Percentiles rank a stretch among this genome's conserved stretches.
Conservation (phyloP, 2,113 vertebrate species). For the Macheiramphus alcinus region DNA sequence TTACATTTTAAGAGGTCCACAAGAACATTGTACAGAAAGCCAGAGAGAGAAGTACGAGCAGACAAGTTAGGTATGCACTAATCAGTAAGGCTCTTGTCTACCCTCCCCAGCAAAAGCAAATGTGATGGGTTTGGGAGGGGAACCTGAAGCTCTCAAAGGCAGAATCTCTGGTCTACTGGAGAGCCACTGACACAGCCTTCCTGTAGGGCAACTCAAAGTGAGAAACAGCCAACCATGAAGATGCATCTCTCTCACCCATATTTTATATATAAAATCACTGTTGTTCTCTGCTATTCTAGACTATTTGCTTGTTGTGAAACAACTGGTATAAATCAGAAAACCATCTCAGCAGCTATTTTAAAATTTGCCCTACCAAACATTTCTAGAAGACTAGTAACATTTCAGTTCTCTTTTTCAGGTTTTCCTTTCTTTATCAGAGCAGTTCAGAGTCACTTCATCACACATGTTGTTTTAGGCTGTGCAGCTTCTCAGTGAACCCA, state of each 20-base stretch:
- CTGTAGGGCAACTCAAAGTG: not conserved
- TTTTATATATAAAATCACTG: not conserved
- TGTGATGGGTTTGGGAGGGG: not conserved
- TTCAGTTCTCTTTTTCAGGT: not conserved
- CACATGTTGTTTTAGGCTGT: not conserved
- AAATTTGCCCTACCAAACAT: not conserved
- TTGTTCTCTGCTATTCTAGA: not conserved
- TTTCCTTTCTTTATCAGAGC: not conserved
- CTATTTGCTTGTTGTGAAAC: not conserved
- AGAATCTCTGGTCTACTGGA: not conserved
- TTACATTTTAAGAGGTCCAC: not conserved
- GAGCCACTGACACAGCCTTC: not conserved
- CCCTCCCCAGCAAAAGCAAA: not conserved
- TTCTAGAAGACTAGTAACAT: not conserved
- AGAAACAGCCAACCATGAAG: not conserved
- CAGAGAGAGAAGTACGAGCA: not conserved
- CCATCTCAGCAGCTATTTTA: not conserved
- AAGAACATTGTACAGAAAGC: not conserved
- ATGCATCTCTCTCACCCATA: not conserved
- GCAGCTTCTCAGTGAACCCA: not conserved
- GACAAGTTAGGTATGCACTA: not conserved
- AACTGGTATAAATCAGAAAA: not conserved
- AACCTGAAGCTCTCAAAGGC: not conserved
- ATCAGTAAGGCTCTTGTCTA: not conserved
- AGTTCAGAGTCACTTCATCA: not conserved